phyloP scores from a whole-genome alignment of 2,888 invertebrate genomes.

The Ichneumon xanthorius region DNA sequence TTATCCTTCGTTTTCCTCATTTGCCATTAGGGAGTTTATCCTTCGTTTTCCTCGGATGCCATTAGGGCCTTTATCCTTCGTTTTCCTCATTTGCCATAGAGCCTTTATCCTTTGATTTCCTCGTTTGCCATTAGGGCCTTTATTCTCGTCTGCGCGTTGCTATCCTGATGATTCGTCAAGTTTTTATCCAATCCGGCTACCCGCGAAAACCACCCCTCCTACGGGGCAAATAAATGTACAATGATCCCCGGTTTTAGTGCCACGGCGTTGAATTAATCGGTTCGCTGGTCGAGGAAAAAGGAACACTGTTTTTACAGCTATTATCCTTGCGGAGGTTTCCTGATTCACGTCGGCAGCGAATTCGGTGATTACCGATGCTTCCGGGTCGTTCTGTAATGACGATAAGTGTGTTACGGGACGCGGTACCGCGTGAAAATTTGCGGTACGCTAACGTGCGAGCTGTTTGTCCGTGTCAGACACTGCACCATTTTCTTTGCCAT shows the following conservation, averaged over 20 bases:
- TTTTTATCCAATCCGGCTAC: constrained; percentile 59
- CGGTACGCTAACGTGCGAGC: neutral
- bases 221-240: constrained; percentile 63
- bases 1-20: too few relatives aligned
- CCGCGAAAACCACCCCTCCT: neutral
- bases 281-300: constrained; percentile 34
- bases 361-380: neutral
- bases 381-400: neutral
- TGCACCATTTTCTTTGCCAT: neutral
- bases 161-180: constrained; percentile 69
- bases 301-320: constrained; percentile 47
- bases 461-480: neutral
- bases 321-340: constrained; percentile 50
- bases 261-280: constrained; percentile 57
- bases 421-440: neutral
- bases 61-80: too few relatives aligned
- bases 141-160: constrained; percentile 65
- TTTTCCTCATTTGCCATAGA: too few relatives aligned
- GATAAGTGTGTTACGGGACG: neutral
- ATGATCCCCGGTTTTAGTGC: constrained; percentile 64
- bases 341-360: constrained; percentile 30
- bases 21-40: too few relatives aligned
- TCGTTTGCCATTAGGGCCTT: too few relatives aligned
- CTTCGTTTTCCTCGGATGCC: too few relatives aligned
- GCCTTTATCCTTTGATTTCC: too few relatives aligned